Evolutionary conservation across 30 jellyfish, hydroid and myxozoan species (phyloP).

Genomic region (Chrysaora quinquecirrha): DNA sequence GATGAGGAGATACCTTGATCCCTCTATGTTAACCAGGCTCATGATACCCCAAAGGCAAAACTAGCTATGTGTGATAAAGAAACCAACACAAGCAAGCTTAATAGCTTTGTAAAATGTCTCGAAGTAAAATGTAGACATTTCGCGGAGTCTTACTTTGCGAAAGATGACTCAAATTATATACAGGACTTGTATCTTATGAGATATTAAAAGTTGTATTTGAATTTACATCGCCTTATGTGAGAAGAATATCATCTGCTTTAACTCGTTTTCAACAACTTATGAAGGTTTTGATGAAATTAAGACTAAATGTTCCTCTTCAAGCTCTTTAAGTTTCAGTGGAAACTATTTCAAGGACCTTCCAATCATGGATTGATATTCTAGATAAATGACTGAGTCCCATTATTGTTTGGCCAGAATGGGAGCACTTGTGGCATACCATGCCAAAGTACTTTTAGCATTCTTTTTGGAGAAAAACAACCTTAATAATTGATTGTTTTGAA

Average conservation of each 20-base stretch:
- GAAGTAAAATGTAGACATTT: not conserved
- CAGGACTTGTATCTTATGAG: constrained; percentile 12
- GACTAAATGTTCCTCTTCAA: constrained; percentile 32
- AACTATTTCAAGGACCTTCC: constrained; percentile 26
- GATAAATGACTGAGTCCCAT: constrained; percentile 28
- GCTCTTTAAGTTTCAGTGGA: not conserved
- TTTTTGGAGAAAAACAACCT: not conserved
- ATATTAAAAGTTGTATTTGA: constrained; percentile 1
- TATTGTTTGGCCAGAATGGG: not conserved
- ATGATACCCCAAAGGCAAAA: not conserved
- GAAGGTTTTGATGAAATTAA: constrained; percentile 30
- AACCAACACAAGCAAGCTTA: not conserved
- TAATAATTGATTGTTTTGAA: not conserved
- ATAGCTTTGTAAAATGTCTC: not conserved
- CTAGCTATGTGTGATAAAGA: not conserved
- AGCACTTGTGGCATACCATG: not conserved
- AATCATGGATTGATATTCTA: constrained; percentile 15
- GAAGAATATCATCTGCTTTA: not conserved
- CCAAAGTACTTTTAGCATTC: not conserved
- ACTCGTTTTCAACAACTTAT: constrained; percentile 1
- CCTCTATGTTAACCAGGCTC: not conserved
- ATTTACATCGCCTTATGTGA: constrained; percentile 13
- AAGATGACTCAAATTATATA: constrained; percentile 6
- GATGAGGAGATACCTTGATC: not conserved
- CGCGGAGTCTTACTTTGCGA: not conserved